These are phyloP conservation scores for Sarotherodon lohbergeri DNA, from an alignment of 2,113 vertebrate species.

Conservation along the genomic window DNA sequence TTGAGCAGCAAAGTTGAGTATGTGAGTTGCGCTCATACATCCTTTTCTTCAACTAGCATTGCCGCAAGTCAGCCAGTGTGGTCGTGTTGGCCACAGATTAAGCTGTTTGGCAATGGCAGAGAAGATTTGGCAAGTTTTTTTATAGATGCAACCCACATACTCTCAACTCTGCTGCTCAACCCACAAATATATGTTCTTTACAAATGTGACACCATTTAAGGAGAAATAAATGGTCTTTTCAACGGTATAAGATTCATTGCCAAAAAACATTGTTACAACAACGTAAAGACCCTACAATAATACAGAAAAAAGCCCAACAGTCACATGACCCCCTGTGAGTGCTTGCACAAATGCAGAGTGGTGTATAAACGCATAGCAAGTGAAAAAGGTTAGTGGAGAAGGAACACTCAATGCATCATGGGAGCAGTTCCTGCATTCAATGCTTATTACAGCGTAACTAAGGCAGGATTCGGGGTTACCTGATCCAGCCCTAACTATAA, in stretches of 20 bases:
- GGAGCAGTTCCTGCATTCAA: too few relatives aligned
- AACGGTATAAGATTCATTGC: not conserved
- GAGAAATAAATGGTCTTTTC: not conserved
- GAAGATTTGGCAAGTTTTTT: not conserved
- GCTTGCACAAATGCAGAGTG: not conserved
- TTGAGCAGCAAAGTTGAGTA: not conserved
- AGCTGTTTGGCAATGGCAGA: rapidly evolving
- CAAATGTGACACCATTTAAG: too few relatives aligned
- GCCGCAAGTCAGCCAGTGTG: not conserved
- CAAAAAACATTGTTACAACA: not conserved
- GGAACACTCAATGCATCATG: not conserved
- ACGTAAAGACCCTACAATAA: not conserved
- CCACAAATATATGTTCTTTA: not conserved
- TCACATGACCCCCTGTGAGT: not conserved
- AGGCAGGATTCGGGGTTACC: not conserved
- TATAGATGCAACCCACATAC: not conserved
- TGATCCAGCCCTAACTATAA: not conserved
- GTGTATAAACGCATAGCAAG: not conserved
- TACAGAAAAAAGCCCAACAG: not conserved
- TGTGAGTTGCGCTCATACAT: not conserved
- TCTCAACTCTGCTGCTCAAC: not conserved
- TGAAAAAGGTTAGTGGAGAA: not conserved
- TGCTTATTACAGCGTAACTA: not conserved
- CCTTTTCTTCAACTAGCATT: not conserved
- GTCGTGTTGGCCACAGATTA: not conserved